Base-by-base conservation (phyloP, 2,113 vertebrate species). In the Laterallus jamaicensis region DNA sequence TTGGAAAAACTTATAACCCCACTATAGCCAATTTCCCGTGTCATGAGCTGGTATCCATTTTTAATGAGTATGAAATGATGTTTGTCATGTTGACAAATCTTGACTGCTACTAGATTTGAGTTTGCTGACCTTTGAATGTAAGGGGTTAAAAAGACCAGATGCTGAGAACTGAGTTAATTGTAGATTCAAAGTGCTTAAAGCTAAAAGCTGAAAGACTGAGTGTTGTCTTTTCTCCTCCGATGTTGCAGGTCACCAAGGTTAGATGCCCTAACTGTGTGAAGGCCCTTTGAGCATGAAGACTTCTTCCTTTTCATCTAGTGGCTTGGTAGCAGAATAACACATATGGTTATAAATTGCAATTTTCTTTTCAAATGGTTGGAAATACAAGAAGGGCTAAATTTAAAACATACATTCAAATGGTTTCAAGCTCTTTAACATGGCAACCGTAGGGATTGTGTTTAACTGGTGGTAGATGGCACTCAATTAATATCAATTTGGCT, bases 101-200 rank as follows among this genome's bases (percentile, higher is more conserved):
- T 86, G 40, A 83, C 58, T 71, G 54, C 50, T 92, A 69, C 81
- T 92, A 92, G 80, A 92, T 40, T 77, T 73, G 84, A 79, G 91
- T 40, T 75, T 73, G 84, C 77, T 73, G 60, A 86, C 59, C 40
- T 82, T 54, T 96, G 85, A 50, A 40, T 55, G 22, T 82, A 76
- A 71, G 64, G 68, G 66, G 70, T 97, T 97, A 93, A 96, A 94
- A 92, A 90, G 90, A 97, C 40, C 90, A 97, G 91, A 92, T 96
- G 93, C 54, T 86, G 39, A 82, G 92, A 81, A 95, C 2, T 82
- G 82, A 96, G 79, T 91, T 95, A 76, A 87, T 94, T 92, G 73
- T 92, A 35, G 58, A 95, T 96, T 95, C 56, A 82, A 76, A 96
- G 63, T 69, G 35, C 82, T 69, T 69, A 52, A 77, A 90, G 29